Percentiles rank a stretch among this genome's conserved stretches.
These are phyloP conservation scores for Porites rus DNA, from an alignment of 92 coral and sea anemone species.

Conservation along the genomic window DNA sequence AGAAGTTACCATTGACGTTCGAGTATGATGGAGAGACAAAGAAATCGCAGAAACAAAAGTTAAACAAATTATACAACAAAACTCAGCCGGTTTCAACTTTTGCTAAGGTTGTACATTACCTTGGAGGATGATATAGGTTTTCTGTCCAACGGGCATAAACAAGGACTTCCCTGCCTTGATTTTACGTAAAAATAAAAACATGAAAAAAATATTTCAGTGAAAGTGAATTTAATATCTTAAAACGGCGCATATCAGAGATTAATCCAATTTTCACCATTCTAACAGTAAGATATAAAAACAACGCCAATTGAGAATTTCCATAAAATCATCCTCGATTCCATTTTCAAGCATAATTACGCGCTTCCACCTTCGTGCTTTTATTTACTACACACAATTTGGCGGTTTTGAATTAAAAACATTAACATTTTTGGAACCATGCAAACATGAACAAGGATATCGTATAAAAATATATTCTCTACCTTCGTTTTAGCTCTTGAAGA, in stretches of 20 bases:
- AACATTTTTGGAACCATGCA: not conserved
- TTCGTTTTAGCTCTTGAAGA: constrained; percentile 91
- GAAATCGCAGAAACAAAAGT: not conserved
- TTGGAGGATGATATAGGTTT: constrained; percentile 89
- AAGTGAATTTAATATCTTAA: not conserved
- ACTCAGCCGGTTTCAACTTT: too few relatives aligned
- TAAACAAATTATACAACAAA: not conserved
- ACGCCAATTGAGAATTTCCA: not conserved
- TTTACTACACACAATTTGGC: constrained; percentile 9
- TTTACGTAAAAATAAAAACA: not conserved
- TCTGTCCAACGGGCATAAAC: constrained; percentile 93
- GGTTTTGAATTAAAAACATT: constrained; percentile 14
- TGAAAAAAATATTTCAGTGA: not conserved
- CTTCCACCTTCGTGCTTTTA: not conserved
- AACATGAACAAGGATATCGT: not conserved
- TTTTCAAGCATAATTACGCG: constrained; percentile 3
- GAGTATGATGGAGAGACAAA: not conserved
- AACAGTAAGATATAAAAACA: not conserved
- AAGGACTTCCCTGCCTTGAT: constrained; percentile 86
- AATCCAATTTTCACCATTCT: not conserved
- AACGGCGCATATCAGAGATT: not conserved
- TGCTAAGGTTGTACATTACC: constrained; percentile 51
- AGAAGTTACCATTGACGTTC: not conserved
- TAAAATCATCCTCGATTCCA: not conserved
- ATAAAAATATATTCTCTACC: constrained; percentile 50